phyloP scores from a whole-genome alignment of 30 jellyfish, hydroid and myxozoan genomes.

The Catostylus mosaicus region DNA sequence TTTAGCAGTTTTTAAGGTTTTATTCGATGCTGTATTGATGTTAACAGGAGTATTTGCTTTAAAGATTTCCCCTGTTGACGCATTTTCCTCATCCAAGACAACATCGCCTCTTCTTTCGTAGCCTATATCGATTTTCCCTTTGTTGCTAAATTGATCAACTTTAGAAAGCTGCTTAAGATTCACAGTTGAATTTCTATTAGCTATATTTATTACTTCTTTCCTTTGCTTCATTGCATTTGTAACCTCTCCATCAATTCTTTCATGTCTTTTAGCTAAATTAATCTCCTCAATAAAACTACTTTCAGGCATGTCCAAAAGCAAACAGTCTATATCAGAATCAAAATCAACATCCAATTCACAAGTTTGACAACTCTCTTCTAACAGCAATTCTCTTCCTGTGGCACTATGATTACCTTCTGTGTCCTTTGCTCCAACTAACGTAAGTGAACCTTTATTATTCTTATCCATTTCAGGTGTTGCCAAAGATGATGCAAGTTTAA shows the following conservation, averaged over 20 bases:
- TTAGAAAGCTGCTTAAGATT: neutral
- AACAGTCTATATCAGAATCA: neutral
- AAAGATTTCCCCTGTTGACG: no score
- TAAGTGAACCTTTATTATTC: neutral
- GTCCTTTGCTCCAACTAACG: neutral
- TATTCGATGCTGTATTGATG: no score
- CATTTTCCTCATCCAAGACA: no score
- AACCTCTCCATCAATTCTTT: neutral
- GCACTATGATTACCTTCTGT: neutral
- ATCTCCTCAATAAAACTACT: neutral
- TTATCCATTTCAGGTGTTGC: neutral
- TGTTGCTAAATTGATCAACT: no score
- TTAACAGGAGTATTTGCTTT: no score
- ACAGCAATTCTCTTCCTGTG: neutral
- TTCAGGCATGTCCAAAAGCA: neutral
- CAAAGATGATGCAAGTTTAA: neutral
- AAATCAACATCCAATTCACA: slow-evolving; percentile 27
- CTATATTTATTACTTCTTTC: neutral
- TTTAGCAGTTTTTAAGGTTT: no score
- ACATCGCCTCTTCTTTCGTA: no score
- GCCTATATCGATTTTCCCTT: no score
- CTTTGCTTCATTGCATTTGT: neutral
- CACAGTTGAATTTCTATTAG: neutral
- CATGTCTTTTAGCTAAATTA: neutral
- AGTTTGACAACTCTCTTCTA: neutral